Evolutionary conservation across 2,797 vertebrate species (phyloP).

Genomic region (Pseudopleuronectes americanus): DNA sequence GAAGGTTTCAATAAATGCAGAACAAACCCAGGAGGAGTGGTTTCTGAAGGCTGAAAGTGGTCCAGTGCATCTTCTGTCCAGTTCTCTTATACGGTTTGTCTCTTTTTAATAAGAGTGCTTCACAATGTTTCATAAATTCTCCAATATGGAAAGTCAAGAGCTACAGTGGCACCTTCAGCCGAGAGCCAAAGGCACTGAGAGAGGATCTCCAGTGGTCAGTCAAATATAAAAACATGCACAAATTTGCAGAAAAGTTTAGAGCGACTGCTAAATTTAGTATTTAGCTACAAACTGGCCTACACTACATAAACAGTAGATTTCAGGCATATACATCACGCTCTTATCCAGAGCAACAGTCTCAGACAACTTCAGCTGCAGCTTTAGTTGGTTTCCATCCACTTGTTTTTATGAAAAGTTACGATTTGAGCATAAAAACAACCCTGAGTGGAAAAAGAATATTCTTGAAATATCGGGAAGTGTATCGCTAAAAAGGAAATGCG

Average conservation of each 20-base stretch:
- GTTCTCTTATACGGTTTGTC: constrained; percentile 24
- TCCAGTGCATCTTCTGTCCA: constrained; percentile 52
- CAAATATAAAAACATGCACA: constrained; percentile 4
- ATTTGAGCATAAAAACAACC: no score
- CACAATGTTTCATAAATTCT: constrained; percentile 58
- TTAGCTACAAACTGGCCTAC: neutral
- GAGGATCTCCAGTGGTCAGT: neutral
- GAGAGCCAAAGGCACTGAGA: constrained; percentile 9
- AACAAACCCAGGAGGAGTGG: neutral
- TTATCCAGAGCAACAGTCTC: constrained; percentile 29
- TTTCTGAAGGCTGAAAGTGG: constrained; percentile 46
- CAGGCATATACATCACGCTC: constrained; percentile 42
- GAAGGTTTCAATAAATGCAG: neutral
- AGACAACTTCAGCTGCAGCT: no score
- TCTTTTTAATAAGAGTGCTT: constrained; percentile 58
- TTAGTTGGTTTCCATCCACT: no score
- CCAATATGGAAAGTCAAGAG: constrained; percentile 75
- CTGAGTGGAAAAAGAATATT: no score
- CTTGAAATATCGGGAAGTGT: no score
- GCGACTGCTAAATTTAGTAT: neutral
- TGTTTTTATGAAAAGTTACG: no score
- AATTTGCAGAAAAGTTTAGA: neutral
- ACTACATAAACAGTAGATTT: constrained; percentile 14
- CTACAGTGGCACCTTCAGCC: constrained; percentile 37
- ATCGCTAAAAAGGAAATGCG: no score